Percentiles rank a stretch among this genome's conserved stretches.
phyloP scores from a whole-genome alignment of 1,140 invertebrate genomes.

The Scaptodrosophila lebanonensis region DNA sequence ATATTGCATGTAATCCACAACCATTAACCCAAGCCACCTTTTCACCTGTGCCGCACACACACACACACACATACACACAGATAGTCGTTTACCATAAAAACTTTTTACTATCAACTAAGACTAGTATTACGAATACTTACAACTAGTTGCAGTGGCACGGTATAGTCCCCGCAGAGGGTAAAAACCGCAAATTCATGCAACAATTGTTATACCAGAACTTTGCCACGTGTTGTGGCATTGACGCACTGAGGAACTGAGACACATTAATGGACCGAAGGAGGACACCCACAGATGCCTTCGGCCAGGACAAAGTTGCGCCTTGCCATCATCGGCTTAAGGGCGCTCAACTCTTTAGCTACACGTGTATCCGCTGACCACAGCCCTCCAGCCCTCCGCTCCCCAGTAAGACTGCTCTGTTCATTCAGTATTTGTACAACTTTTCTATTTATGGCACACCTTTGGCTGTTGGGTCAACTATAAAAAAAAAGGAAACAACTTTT shows the following conservation, averaged over 20 bases:
- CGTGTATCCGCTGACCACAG: slow-evolving; percentile 42
- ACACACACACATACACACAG: too few species aligned
- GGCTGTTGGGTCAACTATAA: not conserved
- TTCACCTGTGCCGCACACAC: slow-evolving; percentile 26
- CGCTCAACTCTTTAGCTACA: slow-evolving; percentile 36
- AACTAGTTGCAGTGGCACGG: slow-evolving; percentile 12
- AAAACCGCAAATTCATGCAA: slow-evolving; percentile 61
- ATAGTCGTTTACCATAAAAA: slow-evolving; percentile 37
- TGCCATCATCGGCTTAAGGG: not conserved
- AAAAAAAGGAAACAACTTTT: slow-evolving; percentile 34
- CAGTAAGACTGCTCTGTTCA: too few species aligned
- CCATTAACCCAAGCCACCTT: slow-evolving; percentile 30
- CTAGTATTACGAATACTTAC: slow-evolving; percentile 13
- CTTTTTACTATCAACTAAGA: slow-evolving; percentile 31
- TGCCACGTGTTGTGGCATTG: slow-evolving; percentile 56
- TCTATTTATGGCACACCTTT: slow-evolving; percentile 35
- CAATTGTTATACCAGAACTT: slow-evolving; percentile 63
- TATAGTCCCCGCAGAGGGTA: not conserved
- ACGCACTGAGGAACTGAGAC: too few species aligned
- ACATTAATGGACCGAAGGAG: too few species aligned
- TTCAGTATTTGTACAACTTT: slow-evolving; percentile 22
- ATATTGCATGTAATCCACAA: slow-evolving; percentile 41
- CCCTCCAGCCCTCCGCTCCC: too few species aligned
- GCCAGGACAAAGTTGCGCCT: not conserved
- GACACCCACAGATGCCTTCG: too few species aligned